Base-by-base conservation (phyloP, 2,113 vertebrate genomes). In the Coreoperca whiteheadi region DNA sequence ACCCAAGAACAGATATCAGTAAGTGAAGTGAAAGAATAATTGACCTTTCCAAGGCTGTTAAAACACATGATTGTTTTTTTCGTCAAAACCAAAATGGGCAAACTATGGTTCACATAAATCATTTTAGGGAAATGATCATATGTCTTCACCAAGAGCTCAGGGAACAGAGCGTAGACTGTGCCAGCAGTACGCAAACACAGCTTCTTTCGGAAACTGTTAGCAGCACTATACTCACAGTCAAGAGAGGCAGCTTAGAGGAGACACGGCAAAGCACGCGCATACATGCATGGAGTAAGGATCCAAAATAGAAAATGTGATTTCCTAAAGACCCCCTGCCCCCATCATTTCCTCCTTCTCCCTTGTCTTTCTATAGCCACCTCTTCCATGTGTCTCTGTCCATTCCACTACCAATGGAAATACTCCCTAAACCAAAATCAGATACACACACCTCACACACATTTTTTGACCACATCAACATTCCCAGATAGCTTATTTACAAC, bases 271-370 rank as follows among this genome's bases (percentile, higher is more conserved):
- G 41, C 21, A 41, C 57, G 18, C 39, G 34, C 59, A 66, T 63
- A 70, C 16, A 37, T 16, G 37, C 11, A 30, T 16, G 37, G 39
- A 84, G 61, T 84, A 37, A 88, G 87, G 81, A 85, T 67, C 69
- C 61, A 76, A 88, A 86, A 89, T 71, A 83, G 88, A 90, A 89
- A 73, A 89, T 81, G 57, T 70, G 77, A 90, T 92, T 91, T 89
- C 83, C 83, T 75, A 51, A 83, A 77, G 61, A 85, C 82, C 84
- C 91, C 90, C 84, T 90, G 83, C 76, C 64, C 60, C 84, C 72
- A 67, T 63, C 48, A 81, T 76, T 85, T 76, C 32, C 73, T 69
- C 51, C 61, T 57, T 46, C 12, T 81, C 57, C 78, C 21, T 75
- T 76, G 54, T 84, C 86, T 77, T 79, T 77, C 43, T 61, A 28